Conservation (phyloP, 2,113 vertebrate genomes). For the Limnothrissa miodon region DNA sequence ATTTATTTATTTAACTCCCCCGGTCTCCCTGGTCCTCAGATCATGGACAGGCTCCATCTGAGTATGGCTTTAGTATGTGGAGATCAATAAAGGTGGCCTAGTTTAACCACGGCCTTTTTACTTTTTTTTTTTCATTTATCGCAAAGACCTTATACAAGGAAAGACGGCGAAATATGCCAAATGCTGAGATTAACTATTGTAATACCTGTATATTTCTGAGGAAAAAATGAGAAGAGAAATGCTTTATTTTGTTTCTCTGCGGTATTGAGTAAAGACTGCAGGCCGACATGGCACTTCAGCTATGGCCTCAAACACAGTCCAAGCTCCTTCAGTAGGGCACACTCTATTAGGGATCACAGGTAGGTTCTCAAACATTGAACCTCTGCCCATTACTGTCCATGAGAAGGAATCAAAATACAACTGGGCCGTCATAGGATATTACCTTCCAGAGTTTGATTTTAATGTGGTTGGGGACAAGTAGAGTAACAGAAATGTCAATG, state of each 20-base stretch:
- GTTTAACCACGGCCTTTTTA: conserved; percentile 57
- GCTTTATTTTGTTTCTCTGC: background rate
- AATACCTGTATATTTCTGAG: background rate
- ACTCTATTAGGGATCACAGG: background rate
- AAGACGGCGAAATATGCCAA: conserved; percentile 29
- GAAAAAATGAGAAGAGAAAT: background rate
- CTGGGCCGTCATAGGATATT: background rate
- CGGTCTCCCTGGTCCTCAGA: conserved; percentile 57
- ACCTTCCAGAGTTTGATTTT: background rate
- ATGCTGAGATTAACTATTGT: conserved; percentile 49
- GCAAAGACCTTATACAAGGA: background rate
- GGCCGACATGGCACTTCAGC: background rate
- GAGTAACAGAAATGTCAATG: background rate
- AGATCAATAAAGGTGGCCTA: conserved; percentile 76
- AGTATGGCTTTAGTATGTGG: conserved; percentile 57
- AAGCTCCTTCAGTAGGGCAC: background rate
- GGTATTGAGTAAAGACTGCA: background rate
- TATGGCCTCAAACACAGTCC: background rate
- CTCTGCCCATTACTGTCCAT: background rate
- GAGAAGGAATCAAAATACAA: background rate
- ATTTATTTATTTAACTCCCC: conserved; percentile 61
- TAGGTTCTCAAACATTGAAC: background rate
- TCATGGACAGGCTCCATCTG: conserved; percentile 56
- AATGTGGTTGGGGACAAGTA: background rate
- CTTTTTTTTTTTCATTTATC: background rate